phyloP scores from a whole-genome alignment of 2,113 vertebrate species.

The Misgurnus mizolepis region DNA sequence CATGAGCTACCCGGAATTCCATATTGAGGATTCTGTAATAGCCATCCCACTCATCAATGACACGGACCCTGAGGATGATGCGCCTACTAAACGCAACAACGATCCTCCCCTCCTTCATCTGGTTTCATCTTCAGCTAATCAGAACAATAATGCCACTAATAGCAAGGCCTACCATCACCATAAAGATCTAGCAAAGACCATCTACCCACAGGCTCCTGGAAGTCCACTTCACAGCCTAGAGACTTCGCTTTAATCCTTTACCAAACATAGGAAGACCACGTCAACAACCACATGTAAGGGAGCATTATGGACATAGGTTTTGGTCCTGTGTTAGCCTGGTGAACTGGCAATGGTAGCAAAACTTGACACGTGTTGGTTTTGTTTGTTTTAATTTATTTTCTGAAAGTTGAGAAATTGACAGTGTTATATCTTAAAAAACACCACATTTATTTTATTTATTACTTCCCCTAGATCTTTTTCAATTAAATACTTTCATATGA shows the following conservation, averaged over 20 bases:
- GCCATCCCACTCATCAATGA: conserved; percentile 97
- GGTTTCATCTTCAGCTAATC: conserved; percentile 69
- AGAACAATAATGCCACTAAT: conserved; percentile 91
- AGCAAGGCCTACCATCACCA: conserved; percentile 81
- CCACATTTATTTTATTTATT: neutral
- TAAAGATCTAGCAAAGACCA: conserved; percentile 83
- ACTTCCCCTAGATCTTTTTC: conserved; percentile 2
- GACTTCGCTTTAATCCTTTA: conserved; percentile 87
- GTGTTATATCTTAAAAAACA: no score
- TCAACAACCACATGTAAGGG: neutral
- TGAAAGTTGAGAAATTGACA: neutral
- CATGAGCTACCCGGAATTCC: conserved; percentile 96
- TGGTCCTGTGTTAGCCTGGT: neutral
- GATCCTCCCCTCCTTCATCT: conserved; percentile 53
- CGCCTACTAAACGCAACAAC: conserved; percentile 88
- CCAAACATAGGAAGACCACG: neutral
- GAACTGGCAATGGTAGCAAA: conserved; percentile 2
- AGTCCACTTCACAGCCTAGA: conserved; percentile 99
- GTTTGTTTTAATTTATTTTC: neutral
- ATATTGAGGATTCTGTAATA: conserved; percentile 90
- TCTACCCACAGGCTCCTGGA: conserved; percentile 87
- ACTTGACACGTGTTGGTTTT: conserved; percentile 3
- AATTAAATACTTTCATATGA: conserved; percentile 4
- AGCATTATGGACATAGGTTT: conserved; percentile 5
- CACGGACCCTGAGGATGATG: conserved; percentile 89